Conservation (phyloP, 2,888 invertebrate genomes). For the Meliscaeva auricollis region DNA sequence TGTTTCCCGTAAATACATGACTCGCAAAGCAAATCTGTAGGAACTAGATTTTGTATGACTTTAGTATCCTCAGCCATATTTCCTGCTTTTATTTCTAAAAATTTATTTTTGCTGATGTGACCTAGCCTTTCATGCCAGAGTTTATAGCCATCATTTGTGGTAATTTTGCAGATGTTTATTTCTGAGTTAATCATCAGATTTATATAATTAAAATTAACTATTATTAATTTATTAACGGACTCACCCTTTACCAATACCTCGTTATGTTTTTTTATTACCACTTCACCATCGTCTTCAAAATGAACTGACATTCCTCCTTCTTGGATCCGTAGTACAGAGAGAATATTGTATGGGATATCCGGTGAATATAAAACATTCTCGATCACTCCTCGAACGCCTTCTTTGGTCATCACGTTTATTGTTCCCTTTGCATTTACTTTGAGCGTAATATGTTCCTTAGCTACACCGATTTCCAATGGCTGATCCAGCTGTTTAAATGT, state of each 20-base stretch:
- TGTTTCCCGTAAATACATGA: too few species aligned
- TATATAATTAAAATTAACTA: neutral
- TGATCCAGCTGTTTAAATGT: too few species aligned
- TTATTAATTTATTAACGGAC: neutral
- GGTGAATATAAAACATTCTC: slow-evolving; percentile 77
- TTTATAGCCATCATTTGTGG: too few species aligned
- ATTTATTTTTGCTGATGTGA: too few species aligned
- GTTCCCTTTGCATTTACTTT: slow-evolving; percentile 69
- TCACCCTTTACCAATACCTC: slow-evolving; percentile 1
- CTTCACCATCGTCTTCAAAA: neutral
- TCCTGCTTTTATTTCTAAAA: too few species aligned
- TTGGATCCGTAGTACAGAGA: too few species aligned
- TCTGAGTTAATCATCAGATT: neutral
- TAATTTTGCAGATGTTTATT: slow-evolving; percentile 60
- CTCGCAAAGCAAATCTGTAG: too few species aligned
- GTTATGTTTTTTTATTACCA: neutral
- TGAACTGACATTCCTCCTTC: neutral
- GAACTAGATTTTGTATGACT: too few species aligned
- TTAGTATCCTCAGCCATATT: too few species aligned
- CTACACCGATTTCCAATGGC: too few species aligned
- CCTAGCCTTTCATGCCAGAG: too few species aligned
- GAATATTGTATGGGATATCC: too few species aligned
- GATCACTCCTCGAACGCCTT: slow-evolving; percentile 69
- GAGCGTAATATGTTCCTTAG: slow-evolving; percentile 67
- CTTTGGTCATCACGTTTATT: neutral